Evolutionary conservation across 2,888 invertebrate genomes (phyloP).

Genomic region (Dasypolia templi): DNA sequence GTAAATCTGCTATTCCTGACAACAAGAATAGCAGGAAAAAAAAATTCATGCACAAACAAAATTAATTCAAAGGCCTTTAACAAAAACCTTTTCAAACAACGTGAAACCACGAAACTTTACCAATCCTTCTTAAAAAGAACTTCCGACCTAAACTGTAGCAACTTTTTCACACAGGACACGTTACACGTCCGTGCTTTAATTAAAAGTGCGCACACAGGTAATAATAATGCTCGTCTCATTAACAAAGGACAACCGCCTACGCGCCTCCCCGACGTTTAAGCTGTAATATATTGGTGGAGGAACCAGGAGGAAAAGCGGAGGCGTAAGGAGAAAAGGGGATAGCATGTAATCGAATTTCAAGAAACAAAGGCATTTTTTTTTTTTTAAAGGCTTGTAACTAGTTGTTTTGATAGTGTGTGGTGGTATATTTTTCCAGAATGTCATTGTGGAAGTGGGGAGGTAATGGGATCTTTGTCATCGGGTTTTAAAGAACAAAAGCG

Average conservation of each 20-base stretch:
- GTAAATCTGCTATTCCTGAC: neutral
- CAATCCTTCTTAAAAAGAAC: slow-evolving; percentile 13
- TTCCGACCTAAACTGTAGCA: slow-evolving; percentile 8
- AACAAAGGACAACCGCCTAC: slow-evolving; percentile 51
- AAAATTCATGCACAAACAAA: neutral
- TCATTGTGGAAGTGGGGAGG: neutral
- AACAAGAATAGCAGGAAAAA: too few species aligned
- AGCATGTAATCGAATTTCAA: slow-evolving; percentile 53
- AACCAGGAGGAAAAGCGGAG: neutral
- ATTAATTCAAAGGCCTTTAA: neutral
- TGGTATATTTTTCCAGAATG: neutral
- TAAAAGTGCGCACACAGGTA: slow-evolving; percentile 50
- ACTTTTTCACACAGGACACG: slow-evolving; percentile 34
- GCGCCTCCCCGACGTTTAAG: slow-evolving; percentile 27
- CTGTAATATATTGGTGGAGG: slow-evolving; percentile 40
- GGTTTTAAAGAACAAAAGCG: neutral
- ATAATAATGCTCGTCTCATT: slow-evolving; percentile 53
- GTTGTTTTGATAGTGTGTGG: neutral
- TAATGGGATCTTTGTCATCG: neutral
- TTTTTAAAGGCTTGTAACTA: slow-evolving; percentile 30
- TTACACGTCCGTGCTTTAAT: slow-evolving; percentile 39
- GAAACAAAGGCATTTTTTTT: slow-evolving; percentile 35
- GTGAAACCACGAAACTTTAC: neutral
- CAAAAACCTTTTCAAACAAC: neutral
- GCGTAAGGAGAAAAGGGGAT: neutral